Base-by-base conservation (phyloP, 2,888 invertebrate species). In the Diadegma fenestrale region DNA sequence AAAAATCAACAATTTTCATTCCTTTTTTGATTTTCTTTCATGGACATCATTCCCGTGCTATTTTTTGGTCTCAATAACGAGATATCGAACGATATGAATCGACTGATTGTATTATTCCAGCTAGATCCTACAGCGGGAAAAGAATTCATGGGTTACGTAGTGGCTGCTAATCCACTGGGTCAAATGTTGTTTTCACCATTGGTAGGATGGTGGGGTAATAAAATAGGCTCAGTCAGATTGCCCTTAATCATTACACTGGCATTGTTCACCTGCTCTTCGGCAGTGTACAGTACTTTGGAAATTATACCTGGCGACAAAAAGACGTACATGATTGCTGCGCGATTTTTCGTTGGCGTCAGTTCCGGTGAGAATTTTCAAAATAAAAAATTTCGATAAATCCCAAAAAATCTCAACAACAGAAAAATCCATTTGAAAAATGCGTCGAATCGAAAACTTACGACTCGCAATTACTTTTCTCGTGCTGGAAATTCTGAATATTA, bases 161-260 rank as follows among this genome's bases (percentile, higher is more conserved):
- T 98, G 73, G 98, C 97, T 48, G 97, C 97, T 37, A 97, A 98
- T 95, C 98, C 98, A 17, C 95, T 98, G 85, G 98, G 97, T 0
- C 98, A 98, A 95, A 96, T 98, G 96, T 92, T 98, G 83, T 97
- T 97, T 93, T 98, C 98, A 26, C 98, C 98, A 2, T 93, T 98
- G 87, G 95, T 97, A 87, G 98, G 98, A 61, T 96, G 96, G 96
- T 97, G 98, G 97, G 96, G 97, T 73, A 98, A 98, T 93, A 96
- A 95, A 91, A 94, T 96, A 37, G 96, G 96, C 73, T 95, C 96
- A 0, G 96, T 97, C 88, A 95, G 97, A 82, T 92, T 96, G 80
- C 98, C 98, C 0, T 94, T 98, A 73, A 94, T 97, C 68, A 92
- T 95, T 84, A 96, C 97, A 30, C 94, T 98, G 87, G 94, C 95